Percentiles rank a stretch among this genome's conserved stretches.
Conservation (phyloP, 2,888 invertebrate species). For the Ceratothoa steindachneri region DNA sequence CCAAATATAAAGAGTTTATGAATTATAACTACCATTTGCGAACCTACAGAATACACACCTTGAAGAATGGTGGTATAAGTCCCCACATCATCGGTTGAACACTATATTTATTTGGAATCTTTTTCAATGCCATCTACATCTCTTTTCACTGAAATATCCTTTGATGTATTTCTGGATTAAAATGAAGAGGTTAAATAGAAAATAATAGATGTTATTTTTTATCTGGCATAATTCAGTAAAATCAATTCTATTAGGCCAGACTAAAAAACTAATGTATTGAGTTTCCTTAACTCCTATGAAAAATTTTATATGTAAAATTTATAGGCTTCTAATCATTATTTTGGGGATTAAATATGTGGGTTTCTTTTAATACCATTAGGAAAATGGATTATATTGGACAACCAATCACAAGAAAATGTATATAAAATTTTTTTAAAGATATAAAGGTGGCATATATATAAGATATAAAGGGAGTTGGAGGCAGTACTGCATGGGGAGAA, state of each 20-base stretch:
- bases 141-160: neutral
- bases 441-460: no score
- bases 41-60: no score
- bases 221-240: no score
- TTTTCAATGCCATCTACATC: constrained; percentile 52
- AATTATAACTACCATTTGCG: no score
- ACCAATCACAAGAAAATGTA: no score
- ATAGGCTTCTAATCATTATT: neutral
- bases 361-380: neutral
- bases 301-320: neutral
- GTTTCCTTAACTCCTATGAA: neutral
- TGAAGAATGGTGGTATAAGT: constrained; percentile 75
- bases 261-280: neutral
- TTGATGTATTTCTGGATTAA: neutral
- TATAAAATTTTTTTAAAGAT: no score
- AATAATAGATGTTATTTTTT: neutral
- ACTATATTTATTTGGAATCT: constrained; percentile 54
- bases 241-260: neutral
- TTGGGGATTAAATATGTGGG: neutral
- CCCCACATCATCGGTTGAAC: constrained; percentile 82
- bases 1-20: no score
- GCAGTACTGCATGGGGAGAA: no score
- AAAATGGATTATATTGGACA: no score
- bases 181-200: neutral
- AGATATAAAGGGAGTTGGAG: no score